Evolutionary conservation across 2,797 vertebrate genomes (phyloP).

Genomic region (Sphaeramia orbicularis): DNA sequence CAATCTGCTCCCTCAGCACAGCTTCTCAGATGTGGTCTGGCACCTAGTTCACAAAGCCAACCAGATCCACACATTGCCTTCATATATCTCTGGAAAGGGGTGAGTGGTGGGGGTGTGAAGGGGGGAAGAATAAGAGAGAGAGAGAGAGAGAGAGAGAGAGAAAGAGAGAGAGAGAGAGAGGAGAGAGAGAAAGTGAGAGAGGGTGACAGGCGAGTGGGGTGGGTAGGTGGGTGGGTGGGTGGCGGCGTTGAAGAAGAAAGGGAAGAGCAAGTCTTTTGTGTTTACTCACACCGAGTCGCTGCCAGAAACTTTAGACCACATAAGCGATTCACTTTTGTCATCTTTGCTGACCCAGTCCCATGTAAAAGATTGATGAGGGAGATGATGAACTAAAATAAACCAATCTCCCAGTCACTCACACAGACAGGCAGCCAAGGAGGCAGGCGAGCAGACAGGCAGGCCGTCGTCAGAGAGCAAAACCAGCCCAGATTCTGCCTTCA

Average conservation of each 20-base stretch:
- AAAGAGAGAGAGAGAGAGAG: not conserved
- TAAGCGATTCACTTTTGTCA: slow-evolving; percentile 78
- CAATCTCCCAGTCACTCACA: slow-evolving; percentile 78
- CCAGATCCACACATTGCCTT: slow-evolving; percentile 87
- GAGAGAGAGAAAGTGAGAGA: slow-evolving; percentile 44
- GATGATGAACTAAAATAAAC: slow-evolving; percentile 84
- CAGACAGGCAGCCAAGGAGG: slow-evolving; percentile 72
- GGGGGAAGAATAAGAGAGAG: slow-evolving; percentile 1
- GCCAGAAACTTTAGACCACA: slow-evolving; percentile 83
- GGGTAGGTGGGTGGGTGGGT: not conserved
- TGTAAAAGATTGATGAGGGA: slow-evolving; percentile 83
- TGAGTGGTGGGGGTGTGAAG: slow-evolving; percentile 55
- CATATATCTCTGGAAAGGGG: slow-evolving; percentile 78
- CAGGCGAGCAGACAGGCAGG: slow-evolving; percentile 58
- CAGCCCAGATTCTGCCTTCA: slow-evolving; percentile 49
- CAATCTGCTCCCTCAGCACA: slow-evolving; percentile 86
- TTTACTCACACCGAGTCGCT: slow-evolving; percentile 80
- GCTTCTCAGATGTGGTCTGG: slow-evolving; percentile 93
- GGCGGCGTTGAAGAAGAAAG: slow-evolving; percentile 50
- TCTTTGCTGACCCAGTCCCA: slow-evolving; percentile 83
- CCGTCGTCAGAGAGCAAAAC: slow-evolving; percentile 63
- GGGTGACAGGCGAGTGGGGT: slow-evolving; percentile 31
- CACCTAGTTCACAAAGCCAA: slow-evolving; percentile 90
- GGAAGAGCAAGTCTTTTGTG: slow-evolving; percentile 73
- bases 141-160: not conserved